phyloP scores from a whole-genome alignment of 2,797 vertebrate genomes.

The Lagocephalus sceleratus region DNA sequence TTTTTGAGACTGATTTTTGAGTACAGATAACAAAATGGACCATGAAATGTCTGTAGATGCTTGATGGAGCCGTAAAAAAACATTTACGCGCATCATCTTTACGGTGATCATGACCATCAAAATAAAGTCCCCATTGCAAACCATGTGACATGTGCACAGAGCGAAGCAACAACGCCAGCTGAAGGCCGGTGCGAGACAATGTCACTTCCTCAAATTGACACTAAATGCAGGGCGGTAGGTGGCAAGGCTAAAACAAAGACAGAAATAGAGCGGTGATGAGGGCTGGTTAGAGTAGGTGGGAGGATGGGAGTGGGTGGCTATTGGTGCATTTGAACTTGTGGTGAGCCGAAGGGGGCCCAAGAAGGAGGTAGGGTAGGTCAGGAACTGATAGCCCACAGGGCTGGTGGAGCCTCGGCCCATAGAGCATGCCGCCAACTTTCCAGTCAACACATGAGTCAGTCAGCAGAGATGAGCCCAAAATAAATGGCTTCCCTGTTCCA shows the following conservation, averaged over 20 bases:
- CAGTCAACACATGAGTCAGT: constrained; percentile 96
- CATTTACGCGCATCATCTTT: no score
- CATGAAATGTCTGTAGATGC: no score
- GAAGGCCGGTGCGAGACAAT: constrained; percentile 83
- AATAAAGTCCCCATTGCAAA: constrained; percentile 15
- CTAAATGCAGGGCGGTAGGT: constrained; percentile 50
- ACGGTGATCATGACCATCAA: no score
- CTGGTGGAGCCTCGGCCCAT: constrained; percentile 76
- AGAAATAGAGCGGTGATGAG: constrained; percentile 59
- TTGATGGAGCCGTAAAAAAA: no score
- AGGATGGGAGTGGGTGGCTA: constrained; percentile 54
- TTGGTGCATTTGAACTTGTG: constrained; percentile 57
- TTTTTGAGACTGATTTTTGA: constrained; percentile 35
- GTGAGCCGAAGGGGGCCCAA: constrained; percentile 46
- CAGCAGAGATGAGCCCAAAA: constrained; percentile 90
- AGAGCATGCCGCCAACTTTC: constrained; percentile 87
- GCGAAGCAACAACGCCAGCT: constrained; percentile 42
- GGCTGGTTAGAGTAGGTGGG: constrained; percentile 55
- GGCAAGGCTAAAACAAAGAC: constrained; percentile 33
- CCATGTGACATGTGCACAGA: constrained; percentile 13
- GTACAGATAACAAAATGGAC: constrained; percentile 7
- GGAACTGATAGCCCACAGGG: constrained; percentile 81
- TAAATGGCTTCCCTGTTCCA: constrained; percentile 96
- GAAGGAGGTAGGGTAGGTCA: constrained; percentile 56
- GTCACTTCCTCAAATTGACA: constrained; percentile 73